phyloP scores from a whole-genome alignment of 2,888 invertebrate species.

The Lamellibrachia satsuma region DNA sequence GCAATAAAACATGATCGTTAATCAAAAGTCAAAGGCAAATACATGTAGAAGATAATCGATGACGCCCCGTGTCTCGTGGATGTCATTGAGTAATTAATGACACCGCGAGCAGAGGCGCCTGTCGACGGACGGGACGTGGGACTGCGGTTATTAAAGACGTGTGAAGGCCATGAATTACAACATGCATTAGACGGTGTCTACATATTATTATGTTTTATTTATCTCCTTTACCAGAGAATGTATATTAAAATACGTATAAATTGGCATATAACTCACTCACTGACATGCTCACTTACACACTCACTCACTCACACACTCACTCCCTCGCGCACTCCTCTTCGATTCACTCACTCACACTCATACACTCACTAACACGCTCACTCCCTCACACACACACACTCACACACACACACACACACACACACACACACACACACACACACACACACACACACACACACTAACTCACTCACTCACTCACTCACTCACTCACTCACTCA shows the following conservation, averaged over 20 bases:
- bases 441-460: not conserved
- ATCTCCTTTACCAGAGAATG: no score
- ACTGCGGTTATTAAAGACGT: not conserved
- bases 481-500: no score
- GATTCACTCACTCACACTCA: not conserved
- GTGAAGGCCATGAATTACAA: not conserved
- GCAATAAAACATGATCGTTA: constrained; percentile 7
- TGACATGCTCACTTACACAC: no score
- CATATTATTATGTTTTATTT: no score
- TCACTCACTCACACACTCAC: no score
- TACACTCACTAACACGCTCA: not conserved
- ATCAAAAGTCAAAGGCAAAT: not conserved
- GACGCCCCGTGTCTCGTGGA: not conserved
- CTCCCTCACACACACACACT: not conserved
- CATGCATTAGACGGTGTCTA: no score
- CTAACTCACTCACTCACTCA: no score
- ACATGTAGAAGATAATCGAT: not conserved
- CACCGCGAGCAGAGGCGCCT: not conserved
- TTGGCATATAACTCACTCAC: no score
- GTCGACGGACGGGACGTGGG: not conserved
- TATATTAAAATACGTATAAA: no score
- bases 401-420: not conserved
- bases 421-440: not conserved
- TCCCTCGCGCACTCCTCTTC: no score
- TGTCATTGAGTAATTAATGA: constrained; percentile 13